Percentiles rank a stretch among this genome's conserved stretches.
Evolutionary conservation across 2,797 vertebrate species (phyloP).

Genomic region (Pipistrellus nathusii): DNA sequence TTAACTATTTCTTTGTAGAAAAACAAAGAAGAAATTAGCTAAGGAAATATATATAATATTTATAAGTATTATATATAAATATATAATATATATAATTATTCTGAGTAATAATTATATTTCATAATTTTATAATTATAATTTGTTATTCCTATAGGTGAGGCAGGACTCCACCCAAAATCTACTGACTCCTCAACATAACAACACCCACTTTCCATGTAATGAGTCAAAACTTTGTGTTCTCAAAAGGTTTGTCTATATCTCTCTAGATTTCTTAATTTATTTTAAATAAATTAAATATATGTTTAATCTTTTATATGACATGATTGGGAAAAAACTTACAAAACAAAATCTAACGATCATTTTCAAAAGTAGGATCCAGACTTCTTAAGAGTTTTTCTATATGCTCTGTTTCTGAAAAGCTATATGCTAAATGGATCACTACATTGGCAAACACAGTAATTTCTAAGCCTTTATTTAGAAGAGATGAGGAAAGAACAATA

Average conservation of each 20-base stretch:
- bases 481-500: slow-evolving; percentile 72
- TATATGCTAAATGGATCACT: slow-evolving; percentile 74
- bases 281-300: not conserved
- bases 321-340: not conserved
- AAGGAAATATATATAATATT: not conserved
- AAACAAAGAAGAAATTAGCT: not conserved
- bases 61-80: too few species aligned
- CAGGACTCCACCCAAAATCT: not conserved
- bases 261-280: not conserved
- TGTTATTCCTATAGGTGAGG: not conserved
- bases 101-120: not conserved
- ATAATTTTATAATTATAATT: slow-evolving; percentile 4
- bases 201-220: not conserved
- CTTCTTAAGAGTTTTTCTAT: not conserved
- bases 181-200: not conserved
- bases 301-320: not conserved
- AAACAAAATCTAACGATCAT: not conserved
- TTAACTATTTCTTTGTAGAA: not conserved
- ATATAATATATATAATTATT: not conserved
- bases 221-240: not conserved
- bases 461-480: slow-evolving; percentile 82
- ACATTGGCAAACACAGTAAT: slow-evolving; percentile 73
- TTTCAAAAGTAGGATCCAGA: slow-evolving; percentile 33
- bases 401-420: slow-evolving; percentile 47
- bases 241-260: not conserved